Base-by-base conservation (phyloP, 2,888 invertebrate species). In the Eupithecia tripunctaria region DNA sequence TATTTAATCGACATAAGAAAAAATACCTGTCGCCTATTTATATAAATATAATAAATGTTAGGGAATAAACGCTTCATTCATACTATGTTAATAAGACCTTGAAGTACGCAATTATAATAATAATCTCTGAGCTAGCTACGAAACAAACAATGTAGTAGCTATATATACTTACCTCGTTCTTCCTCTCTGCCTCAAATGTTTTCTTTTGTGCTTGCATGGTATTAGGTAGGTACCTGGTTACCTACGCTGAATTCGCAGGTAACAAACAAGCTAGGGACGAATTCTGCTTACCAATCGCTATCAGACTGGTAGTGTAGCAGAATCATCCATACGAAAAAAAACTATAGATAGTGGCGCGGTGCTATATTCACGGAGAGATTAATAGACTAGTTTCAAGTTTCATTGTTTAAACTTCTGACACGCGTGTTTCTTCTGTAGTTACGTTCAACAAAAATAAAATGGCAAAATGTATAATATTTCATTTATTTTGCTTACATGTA, bases 161-260 rank as follows among this genome's bases (percentile, higher is more conserved):
- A 29, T 2, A 4, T 29, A 29, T 29, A 4, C 29, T 4, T 15
- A 62, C 21, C n/a, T n/a, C n/a, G n/a, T n/a, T n/a, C n/a, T n/a
- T n/a, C n/a, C n/a, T n/a, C n/a, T 10, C 25, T 63, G 36, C 63
- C 63, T 36, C 36, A 18, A 56, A 41, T 59, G 29, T n/a, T 68
- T 32, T 43, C 25, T 56, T 70, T 41, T 70, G 12, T 56, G 12
- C 25, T 14, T 25, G 51, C 21, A 51, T 5, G 56, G 25, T 56
- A 12, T 47, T 47, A 10, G 12, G 6, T 8, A 51, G 4, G 25
- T 56, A 21, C 51, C 21, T 51, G 51, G n/a, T n/a, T 56, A 56
- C n/a, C 25, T 25, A 25, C 51, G 51, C 51, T 51, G 3, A 25
- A 25, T 21, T 21, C 25, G 10, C 21, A 56, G 56, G 25, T 56